These are phyloP conservation scores for Rhopalosiphum nymphaeae DNA, from an alignment of 2,888 invertebrate species.

Conservation along the genomic window DNA sequence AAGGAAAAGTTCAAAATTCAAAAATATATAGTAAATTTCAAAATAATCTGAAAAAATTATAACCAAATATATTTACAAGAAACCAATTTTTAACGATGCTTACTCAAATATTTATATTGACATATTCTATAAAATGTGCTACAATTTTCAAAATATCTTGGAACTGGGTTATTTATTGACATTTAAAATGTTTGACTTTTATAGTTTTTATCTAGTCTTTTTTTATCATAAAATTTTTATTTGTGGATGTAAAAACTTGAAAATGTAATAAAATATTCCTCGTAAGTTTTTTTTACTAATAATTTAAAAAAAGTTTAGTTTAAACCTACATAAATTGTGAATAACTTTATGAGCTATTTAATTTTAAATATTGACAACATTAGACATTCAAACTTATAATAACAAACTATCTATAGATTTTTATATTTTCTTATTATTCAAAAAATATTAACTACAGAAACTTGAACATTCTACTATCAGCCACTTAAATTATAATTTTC, in stretches of 20 bases:
- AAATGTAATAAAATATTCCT: neutral
- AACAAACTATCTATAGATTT: neutral
- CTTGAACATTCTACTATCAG: neutral
- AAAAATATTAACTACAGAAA: neutral
- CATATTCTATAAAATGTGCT: neutral
- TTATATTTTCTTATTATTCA: neutral
- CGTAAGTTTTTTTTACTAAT: neutral
- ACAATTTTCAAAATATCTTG: neutral
- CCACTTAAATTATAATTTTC: neutral
- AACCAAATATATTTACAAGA: too few species aligned
- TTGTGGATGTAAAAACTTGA: neutral
- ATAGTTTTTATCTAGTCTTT: neutral
- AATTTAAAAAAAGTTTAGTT: neutral
- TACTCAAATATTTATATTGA: too few species aligned
- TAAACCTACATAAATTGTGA: neutral
- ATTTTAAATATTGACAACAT: neutral
- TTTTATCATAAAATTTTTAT: neutral
- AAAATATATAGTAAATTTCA: neutral
- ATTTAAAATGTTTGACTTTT: neutral
- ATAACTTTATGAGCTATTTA: neutral
- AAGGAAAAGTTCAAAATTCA: neutral
- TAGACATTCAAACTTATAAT: neutral
- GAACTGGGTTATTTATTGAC: neutral
- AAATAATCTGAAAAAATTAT: neutral
- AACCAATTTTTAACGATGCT: too few species aligned